A percentile compares a stretch with the other conserved stretches of the same genome.
phyloP scores from a whole-genome alignment of 2,888 invertebrate genomes.

The Odiellus spinosus region DNA sequence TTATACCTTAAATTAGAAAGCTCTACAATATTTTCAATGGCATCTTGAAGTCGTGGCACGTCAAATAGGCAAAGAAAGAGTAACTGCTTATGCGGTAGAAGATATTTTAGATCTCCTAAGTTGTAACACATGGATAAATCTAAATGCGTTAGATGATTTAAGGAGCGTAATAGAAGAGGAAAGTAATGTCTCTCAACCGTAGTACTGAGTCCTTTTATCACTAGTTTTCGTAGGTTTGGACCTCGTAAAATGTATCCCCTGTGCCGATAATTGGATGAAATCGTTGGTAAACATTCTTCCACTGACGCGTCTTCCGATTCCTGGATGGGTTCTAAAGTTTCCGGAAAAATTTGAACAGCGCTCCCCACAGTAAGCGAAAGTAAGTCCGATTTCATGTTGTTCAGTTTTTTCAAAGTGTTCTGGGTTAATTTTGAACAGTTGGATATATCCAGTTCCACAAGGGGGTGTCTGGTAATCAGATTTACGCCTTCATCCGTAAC shows the following conservation, averaged over 20 bases:
- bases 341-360: constrained; percentile 8
- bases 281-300: too few species aligned
- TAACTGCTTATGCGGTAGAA: constrained; percentile 48
- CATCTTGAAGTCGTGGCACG: constrained; percentile 44
- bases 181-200: constrained; percentile 24
- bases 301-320: too few species aligned
- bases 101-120: constrained; percentile 47
- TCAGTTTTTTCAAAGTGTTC: constrained; percentile 47
- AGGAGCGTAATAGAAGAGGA: constrained; percentile 40
- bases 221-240: constrained; percentile 43
- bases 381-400: constrained; percentile 28
- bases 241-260: constrained; percentile 33
- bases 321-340: not conserved
- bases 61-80: constrained; percentile 62
- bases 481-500: constrained; percentile 54
- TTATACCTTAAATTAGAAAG: too few species aligned
- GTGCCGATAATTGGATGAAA: too few species aligned
- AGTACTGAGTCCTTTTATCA: constrained; percentile 35
- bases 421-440: constrained; percentile 52
- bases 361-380: constrained; percentile 9
- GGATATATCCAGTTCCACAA: constrained; percentile 54
- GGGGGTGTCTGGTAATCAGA: constrained; percentile 52
- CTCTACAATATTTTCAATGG: too few species aligned
- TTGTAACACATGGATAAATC: constrained; percentile 52
- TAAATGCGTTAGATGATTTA: constrained; percentile 46